Base-by-base conservation (phyloP, 2,797 vertebrate genomes). In the Acropternis orthonyx region DNA sequence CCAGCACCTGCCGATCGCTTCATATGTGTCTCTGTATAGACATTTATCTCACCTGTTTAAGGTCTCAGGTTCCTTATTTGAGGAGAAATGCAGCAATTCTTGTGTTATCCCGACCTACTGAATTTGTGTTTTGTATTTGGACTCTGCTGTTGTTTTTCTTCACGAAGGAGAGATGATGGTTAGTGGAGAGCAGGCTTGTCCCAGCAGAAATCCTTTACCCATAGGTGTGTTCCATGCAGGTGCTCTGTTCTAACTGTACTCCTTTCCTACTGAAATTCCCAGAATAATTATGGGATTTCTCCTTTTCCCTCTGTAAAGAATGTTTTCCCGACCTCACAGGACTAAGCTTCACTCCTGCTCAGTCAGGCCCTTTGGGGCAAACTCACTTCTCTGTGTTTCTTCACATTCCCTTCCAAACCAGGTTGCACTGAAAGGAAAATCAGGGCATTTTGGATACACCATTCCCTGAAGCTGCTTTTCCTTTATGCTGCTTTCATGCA, bases 11-110 rank as follows among this genome's bases (percentile, higher is more conserved):
- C 87, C 67, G 49, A 19, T 39, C 76, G 75, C 76, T 24, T 18
- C 30, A 5, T 19, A 4, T 26, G 1, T 5, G 0, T 20, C 9
- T 26, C 12, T 34, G 4, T 13, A 0, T 2, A 5, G 24, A 21
- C 16, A 58, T 59, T 27, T 5, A 8, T 51, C 43, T 51, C 32
- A 12, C 15, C 9, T 19, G 0, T 19, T 71, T 19, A 18, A 63
- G 12, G 4, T 43, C 55, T 66, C 41, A 7, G 48, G 12, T 14
- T 22, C 56, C 77, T 62, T 36, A 18, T 87, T 82, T 39, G n/a
- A 55, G 85, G 36, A 43, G 63, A 55, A 88, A 39, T 32, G 16
- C 51, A 75, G 7, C 46, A 46, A 4, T 62, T 66, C 37, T 24
- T 30, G 30, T 49, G 0, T 43, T 61, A 2, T 10, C 21, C 9